These are phyloP conservation scores for Heliconius ethilla DNA, from an alignment of 2,888 invertebrate species.

Conservation along the genomic window DNA sequence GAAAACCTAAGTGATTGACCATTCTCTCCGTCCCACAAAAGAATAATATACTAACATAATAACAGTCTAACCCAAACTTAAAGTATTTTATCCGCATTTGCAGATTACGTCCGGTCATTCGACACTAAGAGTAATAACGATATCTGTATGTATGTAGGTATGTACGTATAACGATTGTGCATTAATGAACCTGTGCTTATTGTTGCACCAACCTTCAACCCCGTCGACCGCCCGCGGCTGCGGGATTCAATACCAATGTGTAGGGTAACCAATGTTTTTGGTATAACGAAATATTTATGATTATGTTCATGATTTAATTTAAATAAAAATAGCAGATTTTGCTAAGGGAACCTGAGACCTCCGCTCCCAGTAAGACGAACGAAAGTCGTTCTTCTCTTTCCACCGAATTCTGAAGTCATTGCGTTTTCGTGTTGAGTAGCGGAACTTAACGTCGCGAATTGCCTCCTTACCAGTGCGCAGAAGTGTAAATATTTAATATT, in stretches of 20 bases:
- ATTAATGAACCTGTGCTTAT: slow-evolving; percentile 42
- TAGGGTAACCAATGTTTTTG: slow-evolving; percentile 17
- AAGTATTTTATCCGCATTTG: slow-evolving; percentile 7
- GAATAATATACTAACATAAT: background rate
- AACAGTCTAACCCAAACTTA: background rate
- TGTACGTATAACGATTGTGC: slow-evolving; percentile 27
- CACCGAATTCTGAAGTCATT: no score
- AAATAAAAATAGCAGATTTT: no score
- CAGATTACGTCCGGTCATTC: slow-evolving; percentile 37
- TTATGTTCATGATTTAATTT: background rate
- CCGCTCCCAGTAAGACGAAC: no score
- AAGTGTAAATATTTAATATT: no score
- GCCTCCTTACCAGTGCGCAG: no score
- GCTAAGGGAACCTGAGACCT: no score
- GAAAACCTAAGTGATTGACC: background rate
- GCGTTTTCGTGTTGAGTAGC: no score
- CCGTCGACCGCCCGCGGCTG: slow-evolving; percentile 35
- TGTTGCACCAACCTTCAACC: slow-evolving; percentile 41
- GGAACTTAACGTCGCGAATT: no score
- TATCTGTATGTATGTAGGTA: background rate
- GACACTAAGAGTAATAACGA: slow-evolving; percentile 17
- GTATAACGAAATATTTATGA: background rate
- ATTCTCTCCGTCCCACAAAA: background rate
- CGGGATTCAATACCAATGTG: slow-evolving; percentile 38
- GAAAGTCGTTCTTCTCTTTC: no score